Evolutionary conservation across 2,797 vertebrate species (phyloP).

Genomic region (Coendou prehensilis): DNA sequence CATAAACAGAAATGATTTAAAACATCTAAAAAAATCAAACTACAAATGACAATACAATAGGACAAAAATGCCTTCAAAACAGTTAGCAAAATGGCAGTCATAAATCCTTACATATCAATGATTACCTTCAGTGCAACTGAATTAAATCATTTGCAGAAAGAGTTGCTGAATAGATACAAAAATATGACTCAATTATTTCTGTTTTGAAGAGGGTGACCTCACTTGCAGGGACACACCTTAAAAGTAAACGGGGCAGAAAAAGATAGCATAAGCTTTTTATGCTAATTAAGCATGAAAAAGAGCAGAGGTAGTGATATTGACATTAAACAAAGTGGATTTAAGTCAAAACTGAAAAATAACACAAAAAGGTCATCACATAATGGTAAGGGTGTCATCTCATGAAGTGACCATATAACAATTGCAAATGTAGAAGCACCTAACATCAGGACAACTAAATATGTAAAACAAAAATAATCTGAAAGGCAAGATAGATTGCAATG

Average conservation of each 20-base stretch:
- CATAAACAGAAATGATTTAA: background rate
- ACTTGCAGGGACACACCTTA: background rate
- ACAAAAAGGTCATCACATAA: background rate
- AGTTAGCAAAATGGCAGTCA: background rate
- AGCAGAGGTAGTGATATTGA: background rate
- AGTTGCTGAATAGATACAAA: background rate
- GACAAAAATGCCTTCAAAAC: background rate
- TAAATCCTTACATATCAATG: background rate
- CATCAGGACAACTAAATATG: background rate
- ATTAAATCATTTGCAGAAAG: background rate
- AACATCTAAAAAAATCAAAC: background rate
- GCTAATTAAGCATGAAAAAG: background rate
- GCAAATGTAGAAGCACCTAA: background rate
- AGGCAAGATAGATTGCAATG: background rate
- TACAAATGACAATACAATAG: background rate
- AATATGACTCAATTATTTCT: background rate
- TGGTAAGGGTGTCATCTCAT: background rate
- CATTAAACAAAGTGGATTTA: background rate
- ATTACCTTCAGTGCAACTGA: background rate
- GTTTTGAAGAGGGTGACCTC: background rate
- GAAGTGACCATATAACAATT: background rate
- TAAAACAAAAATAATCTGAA: background rate
- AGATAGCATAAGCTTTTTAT: background rate
- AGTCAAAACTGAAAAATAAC: background rate
- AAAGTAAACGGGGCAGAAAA: background rate